Conservation (phyloP, 2,113 vertebrate genomes). For the Petaurus breviceps region DNA sequence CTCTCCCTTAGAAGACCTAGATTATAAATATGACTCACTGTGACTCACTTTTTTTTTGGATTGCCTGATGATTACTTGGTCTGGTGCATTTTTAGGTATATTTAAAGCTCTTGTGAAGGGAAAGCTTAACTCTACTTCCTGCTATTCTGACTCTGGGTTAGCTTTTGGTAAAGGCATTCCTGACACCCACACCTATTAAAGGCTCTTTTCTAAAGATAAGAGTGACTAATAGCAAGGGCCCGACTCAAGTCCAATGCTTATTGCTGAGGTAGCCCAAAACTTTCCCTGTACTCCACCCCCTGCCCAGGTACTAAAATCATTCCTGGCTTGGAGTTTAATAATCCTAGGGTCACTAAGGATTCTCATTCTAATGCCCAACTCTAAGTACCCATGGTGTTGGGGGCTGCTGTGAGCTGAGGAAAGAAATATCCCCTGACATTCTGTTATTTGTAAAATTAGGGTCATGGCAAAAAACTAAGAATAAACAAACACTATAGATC, state of each 20-base stretch:
- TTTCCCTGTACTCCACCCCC: neutral
- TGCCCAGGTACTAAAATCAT: neutral
- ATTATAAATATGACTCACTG: neutral
- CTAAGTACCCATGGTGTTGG: neutral
- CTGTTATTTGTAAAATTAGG: neutral
- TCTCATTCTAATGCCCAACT: neutral
- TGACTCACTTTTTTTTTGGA: neutral
- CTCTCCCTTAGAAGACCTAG: neutral
- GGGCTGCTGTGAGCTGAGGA: neutral
- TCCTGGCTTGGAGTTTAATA: neutral
- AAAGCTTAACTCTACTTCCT: neutral
- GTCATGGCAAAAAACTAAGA: neutral
- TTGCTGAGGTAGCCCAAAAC: neutral
- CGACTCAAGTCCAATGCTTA: neutral
- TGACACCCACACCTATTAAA: neutral
- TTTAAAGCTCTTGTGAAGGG: neutral
- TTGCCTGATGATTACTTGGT: neutral
- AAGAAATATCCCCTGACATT: neutral
- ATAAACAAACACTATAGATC: neutral
- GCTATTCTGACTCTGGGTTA: neutral
- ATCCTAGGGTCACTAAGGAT: neutral
- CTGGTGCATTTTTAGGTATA: neutral
- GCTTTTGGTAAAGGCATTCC: neutral
- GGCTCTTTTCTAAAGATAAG: neutral
- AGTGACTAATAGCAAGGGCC: neutral